A percentile compares a stretch with the other conserved stretches of the same genome.
Conservation (phyloP, 1,140 invertebrate genomes). For the Psix sp. region DNA sequence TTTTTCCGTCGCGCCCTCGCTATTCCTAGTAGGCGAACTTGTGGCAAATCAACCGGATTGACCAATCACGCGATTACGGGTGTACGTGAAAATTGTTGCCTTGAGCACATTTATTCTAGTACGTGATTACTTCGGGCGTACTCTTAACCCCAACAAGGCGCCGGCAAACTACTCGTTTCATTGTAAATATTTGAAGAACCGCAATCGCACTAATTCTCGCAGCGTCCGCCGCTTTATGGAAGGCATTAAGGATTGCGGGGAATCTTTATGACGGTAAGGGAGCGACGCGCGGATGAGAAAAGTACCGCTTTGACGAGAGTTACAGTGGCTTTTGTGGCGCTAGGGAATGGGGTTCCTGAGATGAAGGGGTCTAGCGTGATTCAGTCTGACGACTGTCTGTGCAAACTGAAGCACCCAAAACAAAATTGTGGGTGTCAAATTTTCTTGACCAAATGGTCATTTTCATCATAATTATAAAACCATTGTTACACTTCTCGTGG, state of each 20-base stretch:
- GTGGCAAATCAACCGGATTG: slow-evolving; percentile 35
- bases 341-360: slow-evolving; percentile 35
- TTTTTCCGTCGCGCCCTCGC: slow-evolving; percentile 25
- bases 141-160: slow-evolving; percentile 5
- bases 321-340: slow-evolving; percentile 53
- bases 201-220: slow-evolving; percentile 56
- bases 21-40: slow-evolving; percentile 12
- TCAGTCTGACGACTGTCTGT: slow-evolving; percentile 42
- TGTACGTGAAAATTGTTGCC: slow-evolving; percentile 45
- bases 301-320: slow-evolving; percentile 52
- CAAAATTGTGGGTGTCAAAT: slow-evolving; percentile 44
- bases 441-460: slow-evolving; percentile 49
- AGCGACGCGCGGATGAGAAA: slow-evolving; percentile 26
- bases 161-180: slow-evolving; percentile 25
- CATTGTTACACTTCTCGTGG: no score
- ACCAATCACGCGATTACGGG: slow-evolving; percentile 46
- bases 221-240: slow-evolving; percentile 37
- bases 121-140: slow-evolving; percentile 19
- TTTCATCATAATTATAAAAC: no score
- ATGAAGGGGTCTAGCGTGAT: slow-evolving; percentile 22
- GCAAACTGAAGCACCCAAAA: slow-evolving; percentile 47
- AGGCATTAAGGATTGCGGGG: slow-evolving; percentile 53
- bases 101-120: slow-evolving; percentile 19
- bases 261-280: slow-evolving; percentile 44
- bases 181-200: slow-evolving; percentile 57